Percentiles rank a stretch among this genome's conserved stretches.
These are phyloP conservation scores for Tretioscincus oriximinensis DNA, from an alignment of 2,113 vertebrate species.

Conservation along the genomic window DNA sequence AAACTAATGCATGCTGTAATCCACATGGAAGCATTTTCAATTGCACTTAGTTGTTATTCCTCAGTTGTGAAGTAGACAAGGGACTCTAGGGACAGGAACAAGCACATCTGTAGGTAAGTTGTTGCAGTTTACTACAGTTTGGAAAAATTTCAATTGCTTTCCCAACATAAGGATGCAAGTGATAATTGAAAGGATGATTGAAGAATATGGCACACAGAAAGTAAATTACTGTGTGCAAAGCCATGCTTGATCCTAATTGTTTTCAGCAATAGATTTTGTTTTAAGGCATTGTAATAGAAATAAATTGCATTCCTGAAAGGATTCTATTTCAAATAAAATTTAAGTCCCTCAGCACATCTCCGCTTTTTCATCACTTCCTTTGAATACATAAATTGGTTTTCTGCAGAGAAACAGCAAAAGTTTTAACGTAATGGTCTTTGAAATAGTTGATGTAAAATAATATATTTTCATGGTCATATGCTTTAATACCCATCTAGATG, in stretches of 20 bases:
- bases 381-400: slow-evolving; percentile 18
- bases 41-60: no score
- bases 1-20: no score
- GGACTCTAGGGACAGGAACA: neutral
- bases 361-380: slow-evolving; percentile 1
- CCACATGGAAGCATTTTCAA: no score
- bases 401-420: neutral
- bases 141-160: neutral
- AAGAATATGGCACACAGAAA: neutral
- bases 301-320: neutral
- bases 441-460: neutral
- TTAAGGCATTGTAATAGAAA: slow-evolving; percentile 15
- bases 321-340: slow-evolving; percentile 8
- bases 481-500: neutral
- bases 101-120: neutral
- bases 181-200: neutral
- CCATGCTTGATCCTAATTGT: neutral
- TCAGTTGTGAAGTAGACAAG: no score
- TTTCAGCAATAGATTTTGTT: neutral
- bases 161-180: neutral
- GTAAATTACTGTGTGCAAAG: neutral
- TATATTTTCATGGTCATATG: neutral
- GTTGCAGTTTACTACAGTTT: neutral
- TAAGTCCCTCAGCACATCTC: neutral
- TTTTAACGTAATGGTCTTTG: neutral